phyloP scores from a whole-genome alignment of 2,113 vertebrate species.

The Cyprinus carpio region DNA sequence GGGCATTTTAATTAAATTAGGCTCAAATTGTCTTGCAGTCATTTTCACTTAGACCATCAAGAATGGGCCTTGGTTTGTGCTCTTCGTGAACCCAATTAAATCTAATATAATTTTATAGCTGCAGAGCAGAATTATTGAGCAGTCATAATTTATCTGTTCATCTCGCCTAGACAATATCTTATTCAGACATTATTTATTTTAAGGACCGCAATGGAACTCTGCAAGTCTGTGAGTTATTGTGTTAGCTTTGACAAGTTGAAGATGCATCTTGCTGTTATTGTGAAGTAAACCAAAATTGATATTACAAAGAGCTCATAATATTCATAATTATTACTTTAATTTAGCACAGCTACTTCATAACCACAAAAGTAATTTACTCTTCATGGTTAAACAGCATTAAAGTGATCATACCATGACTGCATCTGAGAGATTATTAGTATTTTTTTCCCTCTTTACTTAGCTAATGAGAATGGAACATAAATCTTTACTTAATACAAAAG shows the following conservation, averaged over 20 bases:
- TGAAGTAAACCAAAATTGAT: not conserved
- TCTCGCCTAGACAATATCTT: constrained; percentile 8
- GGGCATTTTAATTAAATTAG: constrained; percentile 38
- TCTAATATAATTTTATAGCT: constrained; percentile 14
- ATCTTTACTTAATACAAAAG: not conserved
- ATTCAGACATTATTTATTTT: not conserved
- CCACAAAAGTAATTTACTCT: constrained; percentile 17
- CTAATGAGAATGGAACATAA: constrained; percentile 6
- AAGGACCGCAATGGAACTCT: not conserved
- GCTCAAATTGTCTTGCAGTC: constrained; percentile 9
- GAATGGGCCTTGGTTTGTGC: constrained; percentile 17
- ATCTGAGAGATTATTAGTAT: not conserved
- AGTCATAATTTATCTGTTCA: constrained; percentile 15
- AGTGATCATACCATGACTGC: constrained; percentile 13
- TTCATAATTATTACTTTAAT: not conserved
- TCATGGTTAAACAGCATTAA: constrained; percentile 13
- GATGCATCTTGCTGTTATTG: not conserved
- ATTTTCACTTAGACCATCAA: constrained; percentile 3
- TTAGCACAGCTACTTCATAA: not conserved
- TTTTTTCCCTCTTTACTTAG: not conserved
- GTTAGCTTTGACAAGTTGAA: not conserved
- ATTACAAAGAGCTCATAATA: not conserved
- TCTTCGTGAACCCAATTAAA: constrained; percentile 39
- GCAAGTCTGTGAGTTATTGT: not conserved
- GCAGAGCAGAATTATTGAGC: not conserved